Base-by-base conservation (phyloP, 2,797 vertebrate species). In the Cuculus canorus region DNA sequence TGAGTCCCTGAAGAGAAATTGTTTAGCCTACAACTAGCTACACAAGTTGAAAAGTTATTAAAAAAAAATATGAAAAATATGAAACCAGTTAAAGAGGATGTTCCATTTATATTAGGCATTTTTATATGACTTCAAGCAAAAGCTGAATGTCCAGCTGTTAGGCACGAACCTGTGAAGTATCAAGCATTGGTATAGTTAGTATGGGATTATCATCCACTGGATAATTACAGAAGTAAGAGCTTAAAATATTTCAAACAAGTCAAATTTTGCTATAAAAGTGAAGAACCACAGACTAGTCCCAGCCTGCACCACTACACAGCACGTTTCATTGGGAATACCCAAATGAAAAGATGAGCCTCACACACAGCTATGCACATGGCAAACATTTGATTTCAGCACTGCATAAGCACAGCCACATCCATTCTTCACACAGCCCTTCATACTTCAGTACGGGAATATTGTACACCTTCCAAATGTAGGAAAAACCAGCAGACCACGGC, bases 41-140 rank as follows among this genome's bases (percentile, higher is more conserved):
- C 82, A 88, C 91, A 82, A 27, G 78, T 90, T 35, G n/a, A 76
- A 27, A 70, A 13, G 35, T 70, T 89, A 63, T 82, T 86, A 76
- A 69, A 83, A 92, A 65, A 73, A 65, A 35, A 13, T 43, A 85
- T 50, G 61, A 75, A 83, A 91, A 88, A 81, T 13, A 32, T 83
- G 85, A 95, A 91, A 69, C 27, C 45, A 25, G 52, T 82, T 90
- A 69, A 86, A 86, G 45, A 61, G 8, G 18, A 75, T 69, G 27
- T 75, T 90, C 41, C 24, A 10, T 52, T 69, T 69, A 8, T 21
- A 50, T 39, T 13, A 86, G 37, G 24, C 30, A 47, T 71, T 92
- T 94, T 57, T 59, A 50, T 28, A 47, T 7, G 28, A 83, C 37
- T 61, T 81, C 15, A 65, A 57, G 69, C 27, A 81, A 82, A 86